Evolutionary conservation across 1,140 invertebrate genomes (phyloP), one percentile per base, ranked within the genome.

Genomic region (Drosophila pseudoobscura): DNA sequence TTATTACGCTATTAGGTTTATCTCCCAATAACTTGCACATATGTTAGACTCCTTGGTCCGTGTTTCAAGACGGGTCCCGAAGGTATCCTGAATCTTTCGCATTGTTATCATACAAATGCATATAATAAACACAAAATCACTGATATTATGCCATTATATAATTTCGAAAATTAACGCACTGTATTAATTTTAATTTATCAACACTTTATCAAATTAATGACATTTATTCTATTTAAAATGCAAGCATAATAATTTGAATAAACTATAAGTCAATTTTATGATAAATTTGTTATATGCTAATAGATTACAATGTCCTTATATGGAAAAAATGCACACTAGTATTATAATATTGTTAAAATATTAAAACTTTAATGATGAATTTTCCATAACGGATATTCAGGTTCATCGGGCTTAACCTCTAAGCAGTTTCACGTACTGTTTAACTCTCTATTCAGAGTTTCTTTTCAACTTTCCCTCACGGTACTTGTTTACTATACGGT

Each of bases 11-110:
- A 60, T 68, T 61, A 53, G 68, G 68, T n/a, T 76, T 76, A 53
- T 58, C 63, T 58, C 65, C 53, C 57, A 68, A 73, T 59, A 52
- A 68, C 70, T 97, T 93, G 96, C 95, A 93, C 92, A 95, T 93
- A 94, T 94, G 95, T 93, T 96, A 95, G 94, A 96, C 96, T 96
- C 95, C 95, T 96, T 97, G 96, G 96, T 97, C 96, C 95, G 95
- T 97, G 95, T 96, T 97, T 96, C 96, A n/a, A 97, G 96, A 97
- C 96, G 96, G 96, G 60, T 63, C 55, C 94, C 93, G 93, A 93
- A 93, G 93, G 93, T 93, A 92, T 92, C n/a, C 93, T 93, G 94
- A 93, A 92, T 75, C 65, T n/a, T 70, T 71, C 59, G 63, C 65
- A 70, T 75, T 75, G 71, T 69, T 75, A 75, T 75, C 65, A 56